phyloP scores from a whole-genome alignment of 2,113 vertebrate genomes.

The Albula goreensis region DNA sequence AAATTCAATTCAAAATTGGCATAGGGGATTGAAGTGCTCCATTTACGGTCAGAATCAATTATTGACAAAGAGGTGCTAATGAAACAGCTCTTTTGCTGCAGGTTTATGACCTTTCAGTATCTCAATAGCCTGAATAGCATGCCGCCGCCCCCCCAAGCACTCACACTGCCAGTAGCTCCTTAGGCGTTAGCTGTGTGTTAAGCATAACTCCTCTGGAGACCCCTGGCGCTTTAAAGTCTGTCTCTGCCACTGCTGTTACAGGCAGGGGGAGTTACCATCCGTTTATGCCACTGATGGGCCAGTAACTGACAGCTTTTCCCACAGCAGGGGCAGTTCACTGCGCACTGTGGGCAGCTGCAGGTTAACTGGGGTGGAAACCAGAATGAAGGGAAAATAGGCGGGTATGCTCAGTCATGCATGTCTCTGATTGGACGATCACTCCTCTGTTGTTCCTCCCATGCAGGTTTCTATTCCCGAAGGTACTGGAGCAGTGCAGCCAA shows the following conservation, averaged over 20 bases:
- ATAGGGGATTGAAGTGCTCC: too few relatives aligned
- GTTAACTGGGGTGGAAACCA: background rate
- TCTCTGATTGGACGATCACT: constrained; percentile 2
- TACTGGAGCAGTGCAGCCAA: constrained; percentile 93
- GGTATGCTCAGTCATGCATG: background rate
- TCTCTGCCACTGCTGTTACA: background rate
- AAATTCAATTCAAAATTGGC: too few relatives aligned
- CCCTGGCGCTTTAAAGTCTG: too few relatives aligned
- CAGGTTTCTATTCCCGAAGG: constrained; percentile 90
- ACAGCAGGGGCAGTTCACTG: background rate
- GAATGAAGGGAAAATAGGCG: background rate
- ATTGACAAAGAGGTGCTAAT: background rate
- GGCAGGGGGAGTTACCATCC: too few relatives aligned
- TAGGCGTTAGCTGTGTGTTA: too few relatives aligned
- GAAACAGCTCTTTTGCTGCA: background rate
- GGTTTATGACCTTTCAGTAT: background rate
- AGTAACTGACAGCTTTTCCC: background rate
- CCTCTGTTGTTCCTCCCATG: constrained; percentile 29
- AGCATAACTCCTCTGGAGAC: background rate
- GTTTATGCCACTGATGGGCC: background rate
- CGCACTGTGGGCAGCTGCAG: too few relatives aligned
- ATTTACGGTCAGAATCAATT: background rate
- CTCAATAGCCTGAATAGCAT: background rate
- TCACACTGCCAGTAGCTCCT: background rate
- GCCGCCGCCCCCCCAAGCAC: too few relatives aligned